Percentiles rank a stretch among this genome's conserved stretches.
Conservation (phyloP, 2,113 vertebrate species). For the Microcebus lehilahytsara region DNA sequence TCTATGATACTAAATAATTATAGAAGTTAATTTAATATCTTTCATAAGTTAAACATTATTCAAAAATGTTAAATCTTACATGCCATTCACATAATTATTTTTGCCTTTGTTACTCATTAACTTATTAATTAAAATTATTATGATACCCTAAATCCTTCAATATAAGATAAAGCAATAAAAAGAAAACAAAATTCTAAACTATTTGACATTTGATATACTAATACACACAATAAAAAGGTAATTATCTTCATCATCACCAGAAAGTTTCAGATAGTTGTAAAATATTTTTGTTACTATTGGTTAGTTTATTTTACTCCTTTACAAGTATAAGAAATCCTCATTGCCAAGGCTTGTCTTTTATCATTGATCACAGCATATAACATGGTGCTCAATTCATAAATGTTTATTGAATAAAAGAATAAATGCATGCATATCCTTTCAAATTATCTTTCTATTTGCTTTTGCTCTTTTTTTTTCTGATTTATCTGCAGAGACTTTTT, state of each 20-base stretch:
- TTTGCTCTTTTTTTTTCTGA: neutral
- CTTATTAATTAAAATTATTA: neutral
- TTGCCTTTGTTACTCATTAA: neutral
- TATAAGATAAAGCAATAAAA: neutral
- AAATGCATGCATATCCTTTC: neutral
- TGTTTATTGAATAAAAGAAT: neutral
- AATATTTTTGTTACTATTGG: neutral
- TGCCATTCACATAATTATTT: neutral
- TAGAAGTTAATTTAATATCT: neutral
- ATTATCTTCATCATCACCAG: neutral
- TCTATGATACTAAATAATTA: neutral
- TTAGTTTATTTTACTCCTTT: neutral
- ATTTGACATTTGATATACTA: neutral
- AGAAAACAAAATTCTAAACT: slow-evolving; percentile 12
- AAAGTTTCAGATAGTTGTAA: neutral
- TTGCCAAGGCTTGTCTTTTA: neutral
- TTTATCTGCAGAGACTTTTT: neutral
- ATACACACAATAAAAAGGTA: neutral
- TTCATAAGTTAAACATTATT: neutral
- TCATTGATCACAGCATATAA: neutral
- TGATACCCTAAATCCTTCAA: neutral
- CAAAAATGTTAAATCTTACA: neutral
- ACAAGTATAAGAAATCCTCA: neutral
- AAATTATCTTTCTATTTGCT: neutral
- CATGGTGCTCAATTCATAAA: neutral